Evolutionary conservation across 2,113 vertebrate genomes (phyloP), one percentile per base, ranked within the genome.

Genomic region (Archocentrus centrarchus): DNA sequence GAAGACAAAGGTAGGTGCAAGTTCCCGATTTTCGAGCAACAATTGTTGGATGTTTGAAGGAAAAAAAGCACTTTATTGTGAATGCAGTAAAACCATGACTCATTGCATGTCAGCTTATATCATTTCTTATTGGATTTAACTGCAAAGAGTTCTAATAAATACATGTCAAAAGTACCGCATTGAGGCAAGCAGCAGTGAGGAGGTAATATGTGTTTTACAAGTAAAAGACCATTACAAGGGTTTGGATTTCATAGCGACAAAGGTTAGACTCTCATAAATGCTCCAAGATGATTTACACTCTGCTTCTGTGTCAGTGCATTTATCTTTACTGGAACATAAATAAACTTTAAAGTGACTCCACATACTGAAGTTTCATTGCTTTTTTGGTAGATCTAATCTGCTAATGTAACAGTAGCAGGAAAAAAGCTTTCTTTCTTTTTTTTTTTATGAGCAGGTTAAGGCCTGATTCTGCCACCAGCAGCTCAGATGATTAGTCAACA

Each of bases 401-500:
- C n/a, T 55, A 39, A 39, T 39, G 32, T 10, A 15, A 58, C 0
- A 20, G n/a, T 9, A 55, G 66, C 62, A 70, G 22, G 32, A 24
- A 9, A 13, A 66, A 2, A 35, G 0, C 39, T 3, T n/a, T 18
- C 11, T 15, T 1, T 57, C 2, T 32, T 55, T 27, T 50, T 24
- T 24, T 27, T 18, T 41, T 58, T 63, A 59, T 22, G 59, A 81
- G 8, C 14, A 9, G 27, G 32, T 27, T 50, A 32, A 76, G 81
- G 57, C 59, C 50, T 82, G 20, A 1, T 37, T 30, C 62, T 50
- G 53, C 87, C 44, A 78, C 77, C 59, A 58, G 58, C 61, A 11
- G 79, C 80, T 93, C 89, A 81, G 47, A 79, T 91, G 88, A 93
- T 88, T 89, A 93, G 83, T 86, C 92, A 86, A 89, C 88, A 89